Evolutionary conservation across 2,113 vertebrate species (phyloP), one percentile per base, ranked within the genome.

Genomic region (Cochlearius cochlearius): DNA sequence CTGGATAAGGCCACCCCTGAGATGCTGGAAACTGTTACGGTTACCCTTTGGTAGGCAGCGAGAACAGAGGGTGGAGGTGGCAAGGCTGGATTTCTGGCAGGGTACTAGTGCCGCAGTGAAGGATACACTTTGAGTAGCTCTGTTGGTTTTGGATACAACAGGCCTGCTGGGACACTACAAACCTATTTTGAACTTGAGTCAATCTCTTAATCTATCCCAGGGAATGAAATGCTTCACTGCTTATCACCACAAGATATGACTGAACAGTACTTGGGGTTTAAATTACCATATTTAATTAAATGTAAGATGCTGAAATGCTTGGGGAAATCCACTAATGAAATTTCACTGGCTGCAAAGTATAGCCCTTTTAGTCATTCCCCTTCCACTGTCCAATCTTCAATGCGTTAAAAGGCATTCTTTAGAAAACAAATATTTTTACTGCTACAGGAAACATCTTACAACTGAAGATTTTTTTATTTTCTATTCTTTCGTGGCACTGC

Each of bases 261-360:
- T 36, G 89, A 94, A 78, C 0, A 1, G 67, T 88, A 81, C 92
- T 91, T 4, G 9, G 84, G 87, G 84, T 49, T 95, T 91, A 81
- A 95, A 97, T 97, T 97, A 95, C 92, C 96, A 93, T 95, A 93
- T 94, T 97, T 97, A 97, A 97, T 97, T 97, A 97, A 96, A 97
- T 92, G 72, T 77, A 45, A 83, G 86, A 53, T 32, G 53, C 74
- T 58, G 84, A 77, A 94, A 88, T 88, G 94, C 89, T 93, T 53
- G 59, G 72, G 96, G 95, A 95, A 79, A 90, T 88, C 64, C 73
- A 47, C 84, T 96, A 38, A 96, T 97, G 95, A 71, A 94, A 78
- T 81, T 88, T 83, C 36, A 71, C 88, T 72, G 76, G 82, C 88
- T 97, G 91, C 89, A 94, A 56, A 94, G 80, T 56, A 27, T 58